Evolutionary conservation across 1,140 invertebrate species (phyloP), one percentile per base, ranked within the genome.

Genomic region (Reticulitermes speratus): DNA sequence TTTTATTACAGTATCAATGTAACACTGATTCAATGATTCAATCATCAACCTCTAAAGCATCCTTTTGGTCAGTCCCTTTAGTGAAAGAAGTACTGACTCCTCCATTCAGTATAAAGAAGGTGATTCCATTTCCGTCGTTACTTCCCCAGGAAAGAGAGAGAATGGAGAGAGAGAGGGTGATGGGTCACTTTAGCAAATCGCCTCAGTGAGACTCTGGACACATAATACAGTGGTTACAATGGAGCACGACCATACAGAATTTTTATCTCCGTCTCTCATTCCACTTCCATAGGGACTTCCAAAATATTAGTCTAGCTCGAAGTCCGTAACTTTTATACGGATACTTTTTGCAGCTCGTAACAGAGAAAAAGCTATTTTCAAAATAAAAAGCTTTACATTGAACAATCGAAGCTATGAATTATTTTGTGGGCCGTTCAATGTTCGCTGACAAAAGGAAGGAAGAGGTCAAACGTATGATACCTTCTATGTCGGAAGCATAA

Each of bases 161-260:
- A 38, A 38, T 5, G 9, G 52, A 16, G 14, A 30, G 65, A 6
- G 25, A 30, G 25, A 75, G 65, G 30, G n/a, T 75, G 65, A 75
- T 8, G 65, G 65, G 65, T 75, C 65, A 75, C 65, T 55, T 55
- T 75, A 75, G 65, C 65, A 75, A 75, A 75, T 75, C 65, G 65
- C 65, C n/a, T 75, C 25, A 25, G 65, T 9, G 25, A 75, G n/a
- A 75, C 65, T 75, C 25, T 11, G 14, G 6, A 16, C 25, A 30
- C 65, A 75, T 75, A 55, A 55, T 21, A 55, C 52, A 55, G 52
- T 55, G 52, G 52, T 55, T 55, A 75, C 65, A 75, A 30, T 75
- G 65, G 65, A 30, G 65, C 14, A 30, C 16, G n/a, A 30, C 65
- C 2, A 75, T 75, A n/a, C 65, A 75, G 25, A 30, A 75, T 75